Base-by-base conservation (phyloP, 2,797 vertebrate species). In the Bradypodion ventrale region DNA sequence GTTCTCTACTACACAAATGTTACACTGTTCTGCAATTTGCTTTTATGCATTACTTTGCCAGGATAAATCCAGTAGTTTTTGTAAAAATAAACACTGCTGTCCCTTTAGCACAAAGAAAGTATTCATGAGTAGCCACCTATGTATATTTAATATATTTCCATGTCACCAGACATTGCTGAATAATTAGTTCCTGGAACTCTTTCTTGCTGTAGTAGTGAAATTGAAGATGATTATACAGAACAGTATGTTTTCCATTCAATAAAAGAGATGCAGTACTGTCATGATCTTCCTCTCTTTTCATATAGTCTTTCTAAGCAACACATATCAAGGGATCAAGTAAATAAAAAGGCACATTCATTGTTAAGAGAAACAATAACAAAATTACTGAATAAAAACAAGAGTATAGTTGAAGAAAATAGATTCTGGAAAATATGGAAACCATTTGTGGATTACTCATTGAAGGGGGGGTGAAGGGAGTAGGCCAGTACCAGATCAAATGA, bases 121-220 rank as follows among this genome's bases (percentile, higher is more conserved):
- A 94, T 92, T 92, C 83, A 90, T 82, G 83, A 60, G 91, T 84
- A 91, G 84, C 87, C 89, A 88, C 90, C 87, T 90, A 93, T 94
- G 89, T 92, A 94, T 95, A 94, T 95, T 95, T 95, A 94, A 95
- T 94, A 87, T 87, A 93, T 94, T 96, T 95, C 92, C 93, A 94
- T 93, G 87, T 89, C 85, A 93, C 86, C 89, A 89, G 78, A 86
- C 90, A 91, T 69, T 94, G 90, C 88, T 88, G 91, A 92, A 87
- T 94, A 95, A 96, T 95, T 95, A 95, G 92, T 91, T 92, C 88
- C 91, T 89, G 77, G 92, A 95, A 94, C 89, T 90, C 91, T 89
- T 91, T 93, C 89, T 93, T 90, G 85, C 94, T 94, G 91, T 93
- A 91, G 91, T 0, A 1, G 86, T 92, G 93, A 94, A 95, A 94